A percentile compares a stretch with the other conserved stretches of the same genome.
These are phyloP conservation scores for Butorides virescens DNA, from an alignment of 2,113 vertebrate species.

Conservation along the genomic window DNA sequence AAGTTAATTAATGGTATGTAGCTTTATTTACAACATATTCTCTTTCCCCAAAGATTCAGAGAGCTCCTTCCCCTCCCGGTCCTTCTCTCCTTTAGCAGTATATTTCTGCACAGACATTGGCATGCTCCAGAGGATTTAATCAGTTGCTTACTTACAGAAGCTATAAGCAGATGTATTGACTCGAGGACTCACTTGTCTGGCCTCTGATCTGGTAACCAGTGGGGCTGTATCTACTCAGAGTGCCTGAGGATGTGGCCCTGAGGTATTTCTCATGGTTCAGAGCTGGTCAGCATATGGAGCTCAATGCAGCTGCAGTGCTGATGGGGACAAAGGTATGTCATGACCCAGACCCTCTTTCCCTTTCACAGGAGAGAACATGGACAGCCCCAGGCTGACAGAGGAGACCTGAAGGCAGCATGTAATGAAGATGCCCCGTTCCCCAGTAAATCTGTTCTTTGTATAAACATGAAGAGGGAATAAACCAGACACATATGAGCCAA, in stretches of 20 bases:
- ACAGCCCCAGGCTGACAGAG: background rate
- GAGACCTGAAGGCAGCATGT: background rate
- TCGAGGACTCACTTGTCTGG: background rate
- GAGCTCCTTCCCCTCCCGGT: background rate
- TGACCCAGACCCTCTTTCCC: background rate
- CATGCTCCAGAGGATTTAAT: background rate
- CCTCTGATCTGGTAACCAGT: background rate
- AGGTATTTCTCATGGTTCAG: background rate
- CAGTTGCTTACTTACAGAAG: conserved; percentile 13
- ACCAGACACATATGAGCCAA: background rate
- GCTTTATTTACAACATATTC: conserved; percentile 57
- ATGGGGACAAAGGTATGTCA: background rate
- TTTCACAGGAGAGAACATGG: background rate
- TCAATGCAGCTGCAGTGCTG: background rate
- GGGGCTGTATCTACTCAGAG: background rate
- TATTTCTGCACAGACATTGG: background rate
- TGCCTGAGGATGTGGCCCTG: background rate
- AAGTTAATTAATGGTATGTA: conserved; percentile 60
- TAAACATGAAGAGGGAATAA: background rate
- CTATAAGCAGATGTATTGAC: background rate
- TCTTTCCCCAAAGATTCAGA: conserved; percentile 14
- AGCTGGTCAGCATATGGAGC: background rate
- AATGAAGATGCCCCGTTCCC: background rate
- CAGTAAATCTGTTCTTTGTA: background rate
- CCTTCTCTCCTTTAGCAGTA: background rate